These are phyloP conservation scores for Synergus laeviventris DNA, from an alignment of 2,888 invertebrate genomes.

Conservation along the genomic window DNA sequence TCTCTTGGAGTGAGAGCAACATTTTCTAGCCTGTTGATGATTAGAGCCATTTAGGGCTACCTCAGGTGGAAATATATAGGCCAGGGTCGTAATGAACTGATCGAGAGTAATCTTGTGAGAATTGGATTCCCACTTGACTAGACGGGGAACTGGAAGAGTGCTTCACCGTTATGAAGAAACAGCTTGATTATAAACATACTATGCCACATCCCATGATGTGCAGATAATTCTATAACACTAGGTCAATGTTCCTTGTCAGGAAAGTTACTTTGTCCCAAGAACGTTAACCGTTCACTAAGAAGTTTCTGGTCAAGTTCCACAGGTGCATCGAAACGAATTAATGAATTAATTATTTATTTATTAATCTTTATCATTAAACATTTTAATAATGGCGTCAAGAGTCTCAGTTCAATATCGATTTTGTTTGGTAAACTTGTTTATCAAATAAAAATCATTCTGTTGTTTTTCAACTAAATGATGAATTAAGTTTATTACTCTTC, in stretches of 20 bases:
- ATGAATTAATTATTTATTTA: too few species aligned
- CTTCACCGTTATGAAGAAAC: constrained; percentile 42
- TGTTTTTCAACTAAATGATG: too few species aligned
- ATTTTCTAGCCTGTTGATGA: not conserved
- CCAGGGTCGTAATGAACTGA: constrained; percentile 45
- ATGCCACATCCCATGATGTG: constrained; percentile 43
- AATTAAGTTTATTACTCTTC: not conserved
- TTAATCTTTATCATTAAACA: too few species aligned
- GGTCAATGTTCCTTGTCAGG: constrained; percentile 57
- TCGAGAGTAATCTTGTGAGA: not conserved
- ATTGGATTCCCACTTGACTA: constrained; percentile 2
- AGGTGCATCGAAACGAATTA: too few species aligned
- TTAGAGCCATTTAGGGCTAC: not conserved
- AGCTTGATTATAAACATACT: constrained; percentile 32
- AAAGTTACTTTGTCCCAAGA: constrained; percentile 36
- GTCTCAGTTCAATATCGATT: too few species aligned
- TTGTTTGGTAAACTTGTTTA: too few species aligned
- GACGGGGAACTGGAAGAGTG: not conserved
- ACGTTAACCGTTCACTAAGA: constrained; percentile 39
- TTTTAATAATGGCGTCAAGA: too few species aligned
- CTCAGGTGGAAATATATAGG: constrained; percentile 43
- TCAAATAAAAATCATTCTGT: too few species aligned
- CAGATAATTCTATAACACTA: constrained; percentile 53
- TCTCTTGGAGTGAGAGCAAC: not conserved
- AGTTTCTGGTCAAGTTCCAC: constrained; percentile 26